Percentiles rank a stretch among this genome's conserved stretches.
Evolutionary conservation across 2,888 invertebrate species (phyloP).

Genomic region (Epinotia brunnichana): DNA sequence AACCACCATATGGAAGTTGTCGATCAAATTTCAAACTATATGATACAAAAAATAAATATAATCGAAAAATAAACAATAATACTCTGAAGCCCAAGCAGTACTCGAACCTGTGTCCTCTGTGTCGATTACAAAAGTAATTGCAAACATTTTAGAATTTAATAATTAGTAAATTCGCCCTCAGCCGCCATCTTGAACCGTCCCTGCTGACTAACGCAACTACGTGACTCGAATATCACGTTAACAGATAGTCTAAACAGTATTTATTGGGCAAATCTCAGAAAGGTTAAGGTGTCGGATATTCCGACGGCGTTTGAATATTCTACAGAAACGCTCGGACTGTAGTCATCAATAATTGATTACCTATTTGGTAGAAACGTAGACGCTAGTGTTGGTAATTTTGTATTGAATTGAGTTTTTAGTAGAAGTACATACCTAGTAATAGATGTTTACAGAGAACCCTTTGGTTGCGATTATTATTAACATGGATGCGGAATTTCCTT

Average conservation of each 20-base stretch:
- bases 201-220: conserved; percentile 45
- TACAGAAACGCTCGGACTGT: conserved; percentile 13
- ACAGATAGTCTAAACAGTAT: conserved; percentile 47
- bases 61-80: too few relatives aligned
- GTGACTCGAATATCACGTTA: conserved; percentile 45
- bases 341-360: conserved; percentile 35
- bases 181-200: background rate
- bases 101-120: too few relatives aligned
- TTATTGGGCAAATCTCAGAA: conserved; percentile 45
- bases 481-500: too few relatives aligned
- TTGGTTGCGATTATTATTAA: too few relatives aligned
- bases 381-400: background rate
- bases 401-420: background rate
- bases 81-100: too few relatives aligned
- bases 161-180: conserved; percentile 1
- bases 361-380: background rate
- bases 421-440: background rate
- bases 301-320: conserved; percentile 34
- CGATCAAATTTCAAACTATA: too few relatives aligned
- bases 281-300: conserved; percentile 40
- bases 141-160: background rate
- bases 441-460: background rate
- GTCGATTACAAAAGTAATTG: too few relatives aligned
- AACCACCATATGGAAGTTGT: too few relatives aligned
- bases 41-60: too few relatives aligned